Conservation (phyloP, 2,113 vertebrate genomes). For the Cairina moschata region DNA sequence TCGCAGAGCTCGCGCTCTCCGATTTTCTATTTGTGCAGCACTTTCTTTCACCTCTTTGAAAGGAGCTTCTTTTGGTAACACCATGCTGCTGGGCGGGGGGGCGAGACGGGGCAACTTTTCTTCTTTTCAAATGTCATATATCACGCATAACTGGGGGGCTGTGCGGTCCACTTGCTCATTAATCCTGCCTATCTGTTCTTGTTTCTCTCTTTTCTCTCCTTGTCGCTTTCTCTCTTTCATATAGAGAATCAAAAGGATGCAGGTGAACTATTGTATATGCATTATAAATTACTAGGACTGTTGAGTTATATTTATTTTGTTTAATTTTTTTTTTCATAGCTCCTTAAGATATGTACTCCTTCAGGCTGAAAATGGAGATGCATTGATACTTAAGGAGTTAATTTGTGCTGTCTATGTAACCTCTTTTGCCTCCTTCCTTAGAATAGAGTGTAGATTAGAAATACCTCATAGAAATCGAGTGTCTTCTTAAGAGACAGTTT, state of each 20-base stretch:
- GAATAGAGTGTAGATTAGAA: constrained; percentile 49
- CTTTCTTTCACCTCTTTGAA: constrained; percentile 76
- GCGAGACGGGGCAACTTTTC: constrained; percentile 69
- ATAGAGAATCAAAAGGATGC: constrained; percentile 93
- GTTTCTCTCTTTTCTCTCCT: constrained; percentile 87
- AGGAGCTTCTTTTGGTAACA: constrained; percentile 79
- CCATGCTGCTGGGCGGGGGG: constrained; percentile 73
- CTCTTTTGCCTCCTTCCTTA: constrained; percentile 53
- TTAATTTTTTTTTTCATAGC: constrained; percentile 76
- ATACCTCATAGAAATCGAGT: constrained; percentile 23
- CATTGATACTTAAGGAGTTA: constrained; percentile 86
- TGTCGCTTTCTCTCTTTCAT: constrained; percentile 90
- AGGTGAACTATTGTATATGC: constrained; percentile 97
- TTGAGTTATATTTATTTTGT: constrained; percentile 79
- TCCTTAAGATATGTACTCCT: constrained; percentile 85
- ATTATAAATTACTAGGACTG: constrained; percentile 88
- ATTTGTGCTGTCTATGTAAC: constrained; percentile 85
- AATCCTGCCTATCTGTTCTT: constrained; percentile 93
- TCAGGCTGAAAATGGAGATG: constrained; percentile 78
- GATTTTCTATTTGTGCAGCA: constrained; percentile 81
- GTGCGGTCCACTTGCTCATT: constrained; percentile 84
- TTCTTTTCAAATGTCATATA: constrained; percentile 78
- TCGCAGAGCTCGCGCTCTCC: constrained; percentile 78
- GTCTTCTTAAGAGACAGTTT: neutral
- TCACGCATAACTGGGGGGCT: constrained; percentile 82